phyloP scores from a whole-genome alignment of 2,797 vertebrate genomes.

The Myiotriccus ornatus region DNA sequence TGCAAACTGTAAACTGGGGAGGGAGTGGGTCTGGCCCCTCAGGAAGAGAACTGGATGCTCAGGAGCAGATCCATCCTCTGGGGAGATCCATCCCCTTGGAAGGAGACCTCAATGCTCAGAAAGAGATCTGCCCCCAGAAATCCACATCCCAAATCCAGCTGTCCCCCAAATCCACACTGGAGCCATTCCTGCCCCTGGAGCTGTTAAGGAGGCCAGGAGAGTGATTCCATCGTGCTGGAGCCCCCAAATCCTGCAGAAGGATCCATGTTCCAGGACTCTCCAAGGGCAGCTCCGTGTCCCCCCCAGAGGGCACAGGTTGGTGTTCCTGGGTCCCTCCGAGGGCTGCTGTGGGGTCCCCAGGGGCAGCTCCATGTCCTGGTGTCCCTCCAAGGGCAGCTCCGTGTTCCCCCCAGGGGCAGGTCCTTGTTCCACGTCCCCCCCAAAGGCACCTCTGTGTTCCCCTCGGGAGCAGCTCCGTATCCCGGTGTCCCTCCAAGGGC shows the following conservation, averaged over 20 bases:
- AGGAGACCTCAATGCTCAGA: neutral
- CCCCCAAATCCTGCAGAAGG: neutral
- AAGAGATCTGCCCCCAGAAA: neutral
- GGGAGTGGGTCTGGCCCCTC: neutral
- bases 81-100: neutral
- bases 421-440: no score
- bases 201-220: accelerated
- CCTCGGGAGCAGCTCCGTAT: accelerated
- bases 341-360: neutral
- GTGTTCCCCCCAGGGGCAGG: neutral
- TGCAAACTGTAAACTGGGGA: constrained; percentile 68
- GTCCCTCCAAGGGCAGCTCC: neutral
- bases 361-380: no score
- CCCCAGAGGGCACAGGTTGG: neutral
- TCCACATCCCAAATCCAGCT: neutral
- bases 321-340: neutral
- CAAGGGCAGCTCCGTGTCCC: neutral
- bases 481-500: neutral
- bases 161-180: neutral
- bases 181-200: neutral
- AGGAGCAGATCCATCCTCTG: neutral
- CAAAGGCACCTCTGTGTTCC: neutral
- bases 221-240: neutral
- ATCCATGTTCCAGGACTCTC: neutral
- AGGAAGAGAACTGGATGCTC: neutral